These are phyloP conservation scores for Nautilus pompilius DNA, from an alignment of 1,140 invertebrate species.

Conservation along the genomic window DNA sequence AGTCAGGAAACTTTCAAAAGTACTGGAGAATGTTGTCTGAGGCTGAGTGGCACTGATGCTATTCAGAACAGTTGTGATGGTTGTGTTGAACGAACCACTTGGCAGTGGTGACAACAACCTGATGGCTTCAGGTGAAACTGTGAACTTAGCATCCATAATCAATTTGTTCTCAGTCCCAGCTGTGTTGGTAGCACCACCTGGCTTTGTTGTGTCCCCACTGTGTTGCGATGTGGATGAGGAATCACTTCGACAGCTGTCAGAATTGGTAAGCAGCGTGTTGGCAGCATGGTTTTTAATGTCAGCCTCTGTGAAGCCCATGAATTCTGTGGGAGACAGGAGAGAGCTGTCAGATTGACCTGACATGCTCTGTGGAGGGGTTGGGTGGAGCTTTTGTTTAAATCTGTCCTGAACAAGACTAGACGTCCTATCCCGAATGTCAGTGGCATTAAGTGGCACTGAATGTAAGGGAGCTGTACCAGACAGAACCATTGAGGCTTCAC, in stretches of 20 bases:
- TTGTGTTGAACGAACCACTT: not conserved
- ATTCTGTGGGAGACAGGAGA: conserved; percentile 9
- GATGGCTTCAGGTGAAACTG: not conserved
- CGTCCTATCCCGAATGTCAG: no score
- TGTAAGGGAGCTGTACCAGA: no score
- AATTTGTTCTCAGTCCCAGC: conserved; percentile 5
- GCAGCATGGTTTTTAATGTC: conserved; percentile 11
- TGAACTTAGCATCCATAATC: conserved; percentile 8
- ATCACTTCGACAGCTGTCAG: not conserved
- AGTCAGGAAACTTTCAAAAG: not conserved
- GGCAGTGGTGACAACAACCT: not conserved
- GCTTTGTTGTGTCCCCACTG: not conserved
- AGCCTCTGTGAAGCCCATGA: conserved; percentile 14
- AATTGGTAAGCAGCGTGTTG: not conserved
- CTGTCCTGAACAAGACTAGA: no score
- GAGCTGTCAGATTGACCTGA: conserved; percentile 10
- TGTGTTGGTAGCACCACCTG: not conserved
- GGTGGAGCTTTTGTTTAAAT: no score
- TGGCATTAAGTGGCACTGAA: no score
- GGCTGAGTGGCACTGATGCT: not conserved
- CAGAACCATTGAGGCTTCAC: no score
- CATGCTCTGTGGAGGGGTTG: conserved; percentile 3
- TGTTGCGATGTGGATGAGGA: not conserved
- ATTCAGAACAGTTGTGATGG: not conserved
- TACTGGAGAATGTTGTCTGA: not conserved